These are phyloP conservation scores for Drepana falcataria DNA, from an alignment of 2,888 invertebrate species.

Conservation along the genomic window DNA sequence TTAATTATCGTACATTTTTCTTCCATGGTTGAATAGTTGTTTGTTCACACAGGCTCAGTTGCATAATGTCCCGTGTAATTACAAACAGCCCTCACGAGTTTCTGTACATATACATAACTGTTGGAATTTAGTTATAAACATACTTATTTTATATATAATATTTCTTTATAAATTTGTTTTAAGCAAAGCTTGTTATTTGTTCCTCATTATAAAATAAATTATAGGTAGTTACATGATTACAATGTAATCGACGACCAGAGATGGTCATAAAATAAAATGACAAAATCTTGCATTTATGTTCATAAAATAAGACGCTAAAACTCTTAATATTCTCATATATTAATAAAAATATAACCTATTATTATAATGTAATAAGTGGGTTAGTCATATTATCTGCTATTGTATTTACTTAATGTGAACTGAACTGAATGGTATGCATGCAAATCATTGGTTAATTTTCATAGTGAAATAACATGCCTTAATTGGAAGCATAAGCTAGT, in stretches of 20 bases:
- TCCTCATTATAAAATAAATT: background rate
- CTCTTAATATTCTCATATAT: background rate
- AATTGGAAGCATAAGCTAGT: background rate
- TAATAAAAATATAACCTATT: background rate
- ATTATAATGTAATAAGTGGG: background rate
- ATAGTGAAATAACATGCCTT: background rate
- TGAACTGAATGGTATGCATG: background rate
- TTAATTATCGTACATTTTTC: conserved; percentile 2
- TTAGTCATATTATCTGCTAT: background rate
- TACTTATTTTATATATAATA: background rate
- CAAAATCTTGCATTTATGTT: background rate
- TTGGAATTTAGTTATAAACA: too few relatives aligned
- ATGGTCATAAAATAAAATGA: background rate
- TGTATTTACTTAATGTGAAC: background rate
- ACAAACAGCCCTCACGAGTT: background rate
- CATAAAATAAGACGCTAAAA: background rate
- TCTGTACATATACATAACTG: background rate
- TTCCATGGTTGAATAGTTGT: background rate
- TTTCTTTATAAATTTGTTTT: background rate
- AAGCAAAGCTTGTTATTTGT: background rate
- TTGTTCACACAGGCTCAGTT: background rate
- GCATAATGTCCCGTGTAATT: background rate
- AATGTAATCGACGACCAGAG: background rate
- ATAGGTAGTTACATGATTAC: too few relatives aligned
- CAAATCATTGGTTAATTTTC: background rate